These are phyloP conservation scores for Cephus pygmeus DNA, from an alignment of 2,888 invertebrate species.

Conservation along the genomic window DNA sequence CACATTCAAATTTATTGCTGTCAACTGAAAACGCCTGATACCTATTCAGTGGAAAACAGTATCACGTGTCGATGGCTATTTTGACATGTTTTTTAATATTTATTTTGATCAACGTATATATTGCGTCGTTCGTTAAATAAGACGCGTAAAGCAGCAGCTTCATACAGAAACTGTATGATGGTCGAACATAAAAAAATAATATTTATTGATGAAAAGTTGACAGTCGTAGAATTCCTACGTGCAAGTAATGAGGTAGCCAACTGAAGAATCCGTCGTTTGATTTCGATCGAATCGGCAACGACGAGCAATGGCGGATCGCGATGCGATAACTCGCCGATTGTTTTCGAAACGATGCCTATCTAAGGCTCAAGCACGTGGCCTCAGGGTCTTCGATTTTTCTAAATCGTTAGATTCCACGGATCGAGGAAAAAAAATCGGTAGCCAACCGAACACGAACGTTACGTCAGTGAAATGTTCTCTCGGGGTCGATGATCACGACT, in stretches of 20 bases:
- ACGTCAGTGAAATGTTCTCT: conserved; percentile 13
- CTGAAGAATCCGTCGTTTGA: not conserved
- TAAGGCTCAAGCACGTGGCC: not conserved
- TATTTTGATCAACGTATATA: not conserved
- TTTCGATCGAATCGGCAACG: not conserved
- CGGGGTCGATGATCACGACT: conserved; percentile 45
- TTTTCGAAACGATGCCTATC: not conserved
- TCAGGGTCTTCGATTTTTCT: not conserved
- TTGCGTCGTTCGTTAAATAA: not conserved
- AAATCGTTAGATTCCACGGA: not conserved
- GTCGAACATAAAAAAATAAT: not conserved
- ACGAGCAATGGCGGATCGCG: not conserved
- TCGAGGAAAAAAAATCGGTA: not conserved
- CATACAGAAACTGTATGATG: no score
- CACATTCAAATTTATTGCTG: not conserved
- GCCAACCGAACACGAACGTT: conserved; percentile 2
- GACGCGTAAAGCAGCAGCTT: not conserved
- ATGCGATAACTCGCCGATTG: not conserved
- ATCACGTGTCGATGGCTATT: not conserved
- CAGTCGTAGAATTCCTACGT: not conserved
- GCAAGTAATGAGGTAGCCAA: not conserved
- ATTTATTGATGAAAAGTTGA: not conserved
- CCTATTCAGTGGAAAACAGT: not conserved
- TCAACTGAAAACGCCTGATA: not conserved
- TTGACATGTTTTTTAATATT: not conserved